A percentile compares a stretch with the other conserved stretches of the same genome.
Conservation (phyloP, 2,888 invertebrate species). For the Terebella lapidaria region DNA sequence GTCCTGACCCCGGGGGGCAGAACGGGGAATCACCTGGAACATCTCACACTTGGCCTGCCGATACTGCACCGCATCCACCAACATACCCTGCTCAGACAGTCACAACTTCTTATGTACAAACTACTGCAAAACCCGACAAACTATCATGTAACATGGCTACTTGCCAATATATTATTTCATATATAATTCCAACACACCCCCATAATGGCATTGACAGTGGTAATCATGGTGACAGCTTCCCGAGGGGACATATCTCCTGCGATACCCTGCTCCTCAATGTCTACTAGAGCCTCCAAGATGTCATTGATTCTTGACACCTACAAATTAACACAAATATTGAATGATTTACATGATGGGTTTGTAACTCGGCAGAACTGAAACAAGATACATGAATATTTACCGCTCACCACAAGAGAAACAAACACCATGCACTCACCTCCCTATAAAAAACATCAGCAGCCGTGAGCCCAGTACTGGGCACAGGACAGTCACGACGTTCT, state of each 20-base stretch:
- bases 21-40: slow-evolving; percentile 25
- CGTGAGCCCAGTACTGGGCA: slow-evolving; percentile 59
- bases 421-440: too few relatives aligned
- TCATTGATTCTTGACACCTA: slow-evolving; percentile 11
- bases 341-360: too few relatives aligned
- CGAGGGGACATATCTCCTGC: slow-evolving; percentile 61
- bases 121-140: too few relatives aligned
- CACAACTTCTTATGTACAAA: background rate
- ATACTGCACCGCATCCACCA: slow-evolving; percentile 63
- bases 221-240: slow-evolving; percentile 59
- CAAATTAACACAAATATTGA: background rate
- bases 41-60: slow-evolving; percentile 32
- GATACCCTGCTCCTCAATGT: slow-evolving; percentile 61
- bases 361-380: too few relatives aligned
- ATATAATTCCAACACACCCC: too few relatives aligned
- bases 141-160: too few relatives aligned
- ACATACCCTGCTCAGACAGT: slow-evolving; percentile 56
- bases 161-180: too few relatives aligned
- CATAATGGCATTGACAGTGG: slow-evolving; percentile 56
- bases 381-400: too few relatives aligned
- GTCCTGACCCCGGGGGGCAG: slow-evolving; percentile 56
- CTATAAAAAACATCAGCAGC: slow-evolving; percentile 72
- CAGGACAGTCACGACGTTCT: slow-evolving; percentile 33
- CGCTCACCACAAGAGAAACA: too few relatives aligned
- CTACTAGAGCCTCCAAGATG: slow-evolving; percentile 53